phyloP scores from a whole-genome alignment of 2,888 invertebrate species.

The Cetonia aurata region DNA sequence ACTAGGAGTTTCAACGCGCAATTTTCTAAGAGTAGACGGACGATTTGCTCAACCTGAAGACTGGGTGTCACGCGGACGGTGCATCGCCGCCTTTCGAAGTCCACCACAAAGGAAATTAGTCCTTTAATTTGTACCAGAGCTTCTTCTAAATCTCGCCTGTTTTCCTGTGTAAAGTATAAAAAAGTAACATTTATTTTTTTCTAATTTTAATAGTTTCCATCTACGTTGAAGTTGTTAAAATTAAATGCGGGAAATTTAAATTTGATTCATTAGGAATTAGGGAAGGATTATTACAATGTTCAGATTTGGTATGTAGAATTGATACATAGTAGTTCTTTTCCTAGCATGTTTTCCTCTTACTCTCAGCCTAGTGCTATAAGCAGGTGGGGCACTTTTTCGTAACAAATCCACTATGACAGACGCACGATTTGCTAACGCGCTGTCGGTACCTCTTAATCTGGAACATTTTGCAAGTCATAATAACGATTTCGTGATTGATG shows the following conservation, averaged over 20 bases:
- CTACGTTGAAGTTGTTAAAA: background rate
- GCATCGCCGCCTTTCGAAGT: conserved; percentile 54
- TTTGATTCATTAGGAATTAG: no score
- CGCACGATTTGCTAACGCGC: conserved; percentile 49
- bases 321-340: conserved; percentile 47
- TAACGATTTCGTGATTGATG: background rate
- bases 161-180: conserved; percentile 47
- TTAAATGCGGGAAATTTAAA: no score
- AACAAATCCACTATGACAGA: conserved; percentile 46
- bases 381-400: conserved; percentile 49
- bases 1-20: conserved; percentile 52
- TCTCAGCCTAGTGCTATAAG: conserved; percentile 49
- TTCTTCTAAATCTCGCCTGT: conserved; percentile 51
- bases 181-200: no score
- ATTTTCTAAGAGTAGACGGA: conserved; percentile 51
- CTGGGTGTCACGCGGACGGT: conserved; percentile 55
- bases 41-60: conserved; percentile 51
- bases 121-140: conserved; percentile 55
- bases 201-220: background rate
- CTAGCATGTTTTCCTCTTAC: conserved; percentile 40
- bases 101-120: conserved; percentile 57
- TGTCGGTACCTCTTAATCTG: conserved; percentile 52
- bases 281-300: conserved; percentile 1
- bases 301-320: conserved; percentile 48
- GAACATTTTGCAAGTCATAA: conserved; percentile 36